Evolutionary conservation across 2,113 vertebrate genomes (phyloP).

Genomic region (Hyperopisus bebe): DNA sequence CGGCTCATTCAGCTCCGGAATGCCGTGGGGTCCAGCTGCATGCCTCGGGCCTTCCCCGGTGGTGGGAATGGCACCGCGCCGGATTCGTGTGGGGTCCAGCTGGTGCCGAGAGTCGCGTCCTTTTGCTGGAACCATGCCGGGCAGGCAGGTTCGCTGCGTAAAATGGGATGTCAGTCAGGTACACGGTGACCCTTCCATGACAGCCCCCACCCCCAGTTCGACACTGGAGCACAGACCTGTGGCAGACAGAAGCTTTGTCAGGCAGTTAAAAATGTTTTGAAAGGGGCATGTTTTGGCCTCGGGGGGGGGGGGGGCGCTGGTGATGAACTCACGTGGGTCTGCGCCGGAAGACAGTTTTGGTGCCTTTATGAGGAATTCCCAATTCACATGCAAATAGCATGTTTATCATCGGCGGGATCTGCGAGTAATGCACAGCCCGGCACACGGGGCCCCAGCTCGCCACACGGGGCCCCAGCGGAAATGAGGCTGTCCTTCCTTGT

Average conservation of each 20-base stretch:
- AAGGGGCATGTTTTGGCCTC: background rate
- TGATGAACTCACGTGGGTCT: background rate
- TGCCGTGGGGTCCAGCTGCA: background rate
- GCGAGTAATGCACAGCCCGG: constrained; percentile 62
- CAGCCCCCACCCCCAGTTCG: background rate
- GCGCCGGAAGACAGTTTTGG: constrained; percentile 38
- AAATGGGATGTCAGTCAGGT: background rate
- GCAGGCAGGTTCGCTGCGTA: background rate
- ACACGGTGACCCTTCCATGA: background rate
- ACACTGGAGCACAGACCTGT: background rate
- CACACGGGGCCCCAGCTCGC: constrained; percentile 59
- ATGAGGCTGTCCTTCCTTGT: constrained; percentile 68
- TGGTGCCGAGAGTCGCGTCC: background rate
- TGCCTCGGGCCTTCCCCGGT: background rate
- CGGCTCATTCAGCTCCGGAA: background rate
- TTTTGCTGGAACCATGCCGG: background rate
- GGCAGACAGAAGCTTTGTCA: background rate
- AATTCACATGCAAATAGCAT: constrained; percentile 66
- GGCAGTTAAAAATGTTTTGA: background rate
- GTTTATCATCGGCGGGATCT: constrained; percentile 59
- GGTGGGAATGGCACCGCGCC: background rate
- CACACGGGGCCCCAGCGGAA: constrained; percentile 61
- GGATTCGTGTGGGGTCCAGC: background rate
- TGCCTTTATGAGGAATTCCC: constrained; percentile 53
- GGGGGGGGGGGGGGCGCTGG: background rate